Percentiles rank a stretch among this genome's conserved stretches.
phyloP scores from a whole-genome alignment of 30 jellyfish, hydroid and myxozoan genomes.

The Turritopsis rubra region DNA sequence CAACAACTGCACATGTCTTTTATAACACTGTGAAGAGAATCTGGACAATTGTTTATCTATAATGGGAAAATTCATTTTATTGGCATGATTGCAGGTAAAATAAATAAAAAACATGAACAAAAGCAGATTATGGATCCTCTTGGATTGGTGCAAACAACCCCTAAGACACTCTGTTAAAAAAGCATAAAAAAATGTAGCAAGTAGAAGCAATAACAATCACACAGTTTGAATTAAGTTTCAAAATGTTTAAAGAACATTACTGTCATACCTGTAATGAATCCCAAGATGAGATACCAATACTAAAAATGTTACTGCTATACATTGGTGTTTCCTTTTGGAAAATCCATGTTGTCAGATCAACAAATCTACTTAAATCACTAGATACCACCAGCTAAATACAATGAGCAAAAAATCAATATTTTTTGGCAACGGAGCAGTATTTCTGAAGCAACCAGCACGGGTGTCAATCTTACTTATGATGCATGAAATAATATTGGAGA shows the following conservation, averaged over 20 bases:
- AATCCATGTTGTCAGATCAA: background rate
- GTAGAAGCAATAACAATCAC: background rate
- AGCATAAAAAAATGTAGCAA: background rate
- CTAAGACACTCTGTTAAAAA: too few relatives aligned
- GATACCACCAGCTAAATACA: background rate
- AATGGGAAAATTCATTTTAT: too few relatives aligned
- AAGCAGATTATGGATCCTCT: too few relatives aligned
- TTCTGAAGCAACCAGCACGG: background rate
- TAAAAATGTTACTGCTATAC: background rate
- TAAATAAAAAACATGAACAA: too few relatives aligned
- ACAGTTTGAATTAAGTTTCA: background rate
- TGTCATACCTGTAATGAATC: background rate
- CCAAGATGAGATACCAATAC: background rate
- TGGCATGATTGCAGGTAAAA: too few relatives aligned
- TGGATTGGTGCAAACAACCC: too few relatives aligned
- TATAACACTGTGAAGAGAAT: background rate
- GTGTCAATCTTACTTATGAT: too few relatives aligned
- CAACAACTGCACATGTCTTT: background rate
- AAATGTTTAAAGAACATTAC: too few relatives aligned
- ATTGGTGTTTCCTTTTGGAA: background rate
- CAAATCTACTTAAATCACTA: background rate
- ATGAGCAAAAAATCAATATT: background rate
- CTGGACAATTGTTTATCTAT: conserved; percentile 13
- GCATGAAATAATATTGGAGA: background rate
- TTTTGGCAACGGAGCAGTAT: too few relatives aligned